phyloP scores from a whole-genome alignment of 2,888 invertebrate species.

The Drosophila maculinotata region DNA sequence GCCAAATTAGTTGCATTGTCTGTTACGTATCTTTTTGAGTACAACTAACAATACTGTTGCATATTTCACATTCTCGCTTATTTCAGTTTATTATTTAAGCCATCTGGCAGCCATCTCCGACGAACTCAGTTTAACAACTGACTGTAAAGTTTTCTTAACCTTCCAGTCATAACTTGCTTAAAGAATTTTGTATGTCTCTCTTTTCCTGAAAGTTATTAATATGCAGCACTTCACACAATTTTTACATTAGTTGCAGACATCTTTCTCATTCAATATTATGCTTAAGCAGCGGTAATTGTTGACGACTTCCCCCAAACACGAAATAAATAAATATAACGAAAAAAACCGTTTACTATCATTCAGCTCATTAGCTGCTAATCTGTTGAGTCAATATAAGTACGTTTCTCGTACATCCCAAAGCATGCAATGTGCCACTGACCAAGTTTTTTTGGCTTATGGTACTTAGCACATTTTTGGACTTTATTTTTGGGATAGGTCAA shows the following conservation, averaged over 20 bases:
- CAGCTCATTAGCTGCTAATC: constrained; percentile 69
- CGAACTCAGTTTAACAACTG: constrained; percentile 29
- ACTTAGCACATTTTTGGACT: constrained; percentile 58
- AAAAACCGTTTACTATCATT: constrained; percentile 23
- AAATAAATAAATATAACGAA: constrained; percentile 31
- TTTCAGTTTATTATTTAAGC: constrained; percentile 2
- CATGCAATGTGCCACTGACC: constrained; percentile 69
- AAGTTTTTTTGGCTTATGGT: constrained; percentile 46
- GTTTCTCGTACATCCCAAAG: constrained; percentile 10
- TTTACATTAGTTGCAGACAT: constrained; percentile 24
- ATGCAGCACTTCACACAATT: constrained; percentile 55
- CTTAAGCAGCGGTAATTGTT: constrained; percentile 65
- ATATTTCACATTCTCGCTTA: constrained; percentile 11
- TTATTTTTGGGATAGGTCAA: constrained; percentile 75
- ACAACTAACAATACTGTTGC: background rate
- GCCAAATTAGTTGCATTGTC: constrained; percentile 35
- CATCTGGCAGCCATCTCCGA: constrained; percentile 7
- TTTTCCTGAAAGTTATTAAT: constrained; percentile 48
- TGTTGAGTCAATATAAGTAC: constrained; percentile 65
- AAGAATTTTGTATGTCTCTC: constrained; percentile 6
- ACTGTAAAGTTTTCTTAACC: constrained; percentile 15
- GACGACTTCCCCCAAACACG: constrained; percentile 20
- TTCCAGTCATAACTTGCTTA: constrained; percentile 4
- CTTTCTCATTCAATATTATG: constrained; percentile 14
- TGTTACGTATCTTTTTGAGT: constrained; percentile 1